Base-by-base conservation (phyloP, 2,888 invertebrate genomes). In the Callyntrura sp. region DNA sequence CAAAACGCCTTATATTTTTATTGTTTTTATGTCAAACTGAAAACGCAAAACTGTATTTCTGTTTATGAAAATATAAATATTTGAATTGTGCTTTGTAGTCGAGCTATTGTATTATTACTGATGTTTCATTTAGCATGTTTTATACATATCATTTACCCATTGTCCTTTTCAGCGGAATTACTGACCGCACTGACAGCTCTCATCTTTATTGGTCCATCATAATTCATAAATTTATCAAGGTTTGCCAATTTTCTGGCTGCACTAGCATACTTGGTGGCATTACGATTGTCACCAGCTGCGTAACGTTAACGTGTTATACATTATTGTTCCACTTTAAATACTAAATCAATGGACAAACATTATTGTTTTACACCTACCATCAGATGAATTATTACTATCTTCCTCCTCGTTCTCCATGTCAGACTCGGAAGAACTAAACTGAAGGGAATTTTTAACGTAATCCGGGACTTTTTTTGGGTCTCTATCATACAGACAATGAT, bases 371-470 rank as follows among this genome's bases (percentile, higher is more conserved):
- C n/a, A n/a, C n/a, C 35, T 57, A 79, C 48, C 85, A 25, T 88
- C 76, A 5, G 23, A 14, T 3, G 73, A 60, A 23, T 73, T 45
- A 14, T 68, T 25, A 57, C 70, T 68, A 25, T 73, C 68, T 1
- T 55, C 60, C 25, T 82, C 57, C 11, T 57, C 57, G 3, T 85
- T 57, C 5, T 62, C 68, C 14, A 9, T 68, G 4, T 84, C 78
- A 9, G 82, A 48, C 43, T 85, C 91, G 11, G 48, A 25, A 1
- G 90, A 89, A n/a, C 90, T 90, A 20, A 93, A 93, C 83, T 92
- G 92, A 23, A 91, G 51, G 6, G 93, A 91, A 0, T 88, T 76
- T 82, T 92, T 92, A 0, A 93, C 92, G 79, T 91, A 93, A 17
- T 82, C 79, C 0, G 93, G 93, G 35, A 93, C 92, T 57, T 78